These are phyloP conservation scores for Vulpes ferrilata DNA, from an alignment of 2,113 vertebrate species.

Conservation along the genomic window DNA sequence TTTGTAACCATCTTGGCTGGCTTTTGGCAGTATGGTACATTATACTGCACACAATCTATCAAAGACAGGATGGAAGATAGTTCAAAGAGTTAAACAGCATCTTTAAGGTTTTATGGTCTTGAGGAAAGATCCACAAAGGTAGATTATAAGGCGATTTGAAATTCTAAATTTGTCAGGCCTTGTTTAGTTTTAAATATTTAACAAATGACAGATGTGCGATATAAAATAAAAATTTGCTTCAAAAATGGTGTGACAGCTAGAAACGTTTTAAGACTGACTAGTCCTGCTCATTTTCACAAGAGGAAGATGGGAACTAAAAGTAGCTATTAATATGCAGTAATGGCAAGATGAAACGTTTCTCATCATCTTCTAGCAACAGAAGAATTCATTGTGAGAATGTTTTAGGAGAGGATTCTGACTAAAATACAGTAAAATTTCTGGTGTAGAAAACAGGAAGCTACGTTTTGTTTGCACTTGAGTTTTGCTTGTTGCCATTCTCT, in stretches of 20 bases:
- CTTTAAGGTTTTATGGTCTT: conserved; percentile 71
- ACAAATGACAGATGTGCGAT: background rate
- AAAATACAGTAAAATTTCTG: background rate
- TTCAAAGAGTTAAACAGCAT: conserved; percentile 77
- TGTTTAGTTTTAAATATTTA: conserved; percentile 48
- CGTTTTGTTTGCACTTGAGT: conserved; percentile 49
- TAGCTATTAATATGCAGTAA: background rate
- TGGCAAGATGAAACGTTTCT: conserved; percentile 1
- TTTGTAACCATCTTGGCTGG: background rate
- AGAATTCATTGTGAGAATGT: conserved; percentile 12
- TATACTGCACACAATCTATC: background rate
- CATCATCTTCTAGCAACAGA: background rate
- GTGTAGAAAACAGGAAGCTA: background rate
- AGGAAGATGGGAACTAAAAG: conserved; percentile 44
- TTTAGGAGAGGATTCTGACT: background rate
- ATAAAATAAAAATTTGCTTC: background rate
- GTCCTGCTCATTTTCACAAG: conserved; percentile 38
- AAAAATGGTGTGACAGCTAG: background rate
- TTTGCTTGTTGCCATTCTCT: conserved; percentile 58
- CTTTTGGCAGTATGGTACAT: background rate
- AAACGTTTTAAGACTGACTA: conserved; percentile 3
- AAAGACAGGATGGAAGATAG: conserved; percentile 62
- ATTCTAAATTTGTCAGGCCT: background rate
- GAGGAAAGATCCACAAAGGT: conserved; percentile 60
- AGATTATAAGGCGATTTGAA: conserved; percentile 45